These are phyloP conservation scores for Eristalis pertinax DNA, from an alignment of 2,888 invertebrate genomes.

Conservation along the genomic window DNA sequence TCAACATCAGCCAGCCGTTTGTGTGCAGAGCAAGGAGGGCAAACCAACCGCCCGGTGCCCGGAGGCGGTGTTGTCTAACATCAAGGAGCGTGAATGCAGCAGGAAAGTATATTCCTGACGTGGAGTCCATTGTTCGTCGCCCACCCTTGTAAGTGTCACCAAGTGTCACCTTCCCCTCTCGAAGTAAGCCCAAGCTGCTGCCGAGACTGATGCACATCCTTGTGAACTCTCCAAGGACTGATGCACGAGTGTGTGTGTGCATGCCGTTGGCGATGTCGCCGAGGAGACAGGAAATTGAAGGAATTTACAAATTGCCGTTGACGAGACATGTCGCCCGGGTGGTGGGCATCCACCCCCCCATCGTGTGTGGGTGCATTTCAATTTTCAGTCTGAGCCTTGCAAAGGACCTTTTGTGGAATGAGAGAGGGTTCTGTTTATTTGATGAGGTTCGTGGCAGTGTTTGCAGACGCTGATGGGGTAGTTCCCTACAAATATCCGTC, in stretches of 20 bases:
- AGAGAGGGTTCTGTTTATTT: background rate
- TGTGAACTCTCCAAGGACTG: background rate
- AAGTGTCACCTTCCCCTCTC: background rate
- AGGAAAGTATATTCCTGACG: background rate
- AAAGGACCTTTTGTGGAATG: background rate
- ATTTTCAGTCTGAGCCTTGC: conserved; percentile 23
- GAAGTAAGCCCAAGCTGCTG: background rate
- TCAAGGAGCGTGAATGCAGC: background rate
- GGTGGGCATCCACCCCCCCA: background rate
- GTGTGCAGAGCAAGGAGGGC: background rate
- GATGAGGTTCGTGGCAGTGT: conserved; percentile 4
- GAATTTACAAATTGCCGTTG: conserved; percentile 57
- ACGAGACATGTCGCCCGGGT: conserved; percentile 16
- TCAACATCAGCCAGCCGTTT: conserved; percentile 13
- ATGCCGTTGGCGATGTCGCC: background rate
- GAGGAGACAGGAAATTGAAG: conserved; percentile 62
- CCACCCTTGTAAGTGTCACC: background rate
- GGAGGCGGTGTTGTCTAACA: conserved; percentile 15
- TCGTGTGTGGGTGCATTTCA: background rate
- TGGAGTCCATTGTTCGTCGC: background rate
- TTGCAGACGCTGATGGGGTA: conserved; percentile 24
- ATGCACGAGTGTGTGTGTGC: background rate
- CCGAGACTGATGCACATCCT: background rate
- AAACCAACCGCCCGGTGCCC: background rate
- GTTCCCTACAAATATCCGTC: conserved; percentile 18